Evolutionary conservation across 1,140 invertebrate species (phyloP).

Genomic region (Aphelenchoides fujianensis): DNA sequence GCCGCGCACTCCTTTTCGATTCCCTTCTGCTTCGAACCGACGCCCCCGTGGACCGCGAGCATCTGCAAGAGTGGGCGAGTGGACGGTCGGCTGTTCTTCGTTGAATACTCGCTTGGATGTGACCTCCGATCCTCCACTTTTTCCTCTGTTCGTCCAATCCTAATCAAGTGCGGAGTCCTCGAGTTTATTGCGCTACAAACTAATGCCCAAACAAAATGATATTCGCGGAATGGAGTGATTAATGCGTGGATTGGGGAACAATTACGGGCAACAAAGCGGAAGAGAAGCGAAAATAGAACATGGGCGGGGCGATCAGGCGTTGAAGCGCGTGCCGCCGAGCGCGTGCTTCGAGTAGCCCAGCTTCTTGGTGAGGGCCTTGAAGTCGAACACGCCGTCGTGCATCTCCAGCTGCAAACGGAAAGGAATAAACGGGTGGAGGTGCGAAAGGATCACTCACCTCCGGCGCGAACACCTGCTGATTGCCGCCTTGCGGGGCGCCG

Average conservation of each 20-base stretch:
- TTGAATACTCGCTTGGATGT: too few relatives aligned
- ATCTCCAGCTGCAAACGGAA: too few relatives aligned
- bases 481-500: constrained; percentile 2
- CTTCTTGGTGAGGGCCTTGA: background rate
- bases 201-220: background rate
- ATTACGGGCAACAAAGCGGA: too few relatives aligned
- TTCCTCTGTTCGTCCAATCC: too few relatives aligned
- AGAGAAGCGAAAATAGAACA: too few relatives aligned
- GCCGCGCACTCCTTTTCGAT: constrained; percentile 29
- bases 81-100: background rate
- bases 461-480: constrained; percentile 23
- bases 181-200: background rate
- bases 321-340: background rate
- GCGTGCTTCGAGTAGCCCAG: background rate
- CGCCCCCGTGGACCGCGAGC: constrained; percentile 33
- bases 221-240: too few relatives aligned
- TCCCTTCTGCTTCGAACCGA: constrained; percentile 9
- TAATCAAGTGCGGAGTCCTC: too few relatives aligned
- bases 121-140: too few relatives aligned
- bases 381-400: constrained; percentile 5
- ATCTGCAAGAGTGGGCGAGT: constrained; percentile 1
- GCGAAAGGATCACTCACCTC: background rate
- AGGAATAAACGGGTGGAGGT: too few relatives aligned
- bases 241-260: too few relatives aligned
- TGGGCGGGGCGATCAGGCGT: constrained; percentile 13